Percentiles rank a stretch among this genome's conserved stretches.
Evolutionary conservation across 2,888 invertebrate genomes (phyloP).

Genomic region (Agrotis puta): DNA sequence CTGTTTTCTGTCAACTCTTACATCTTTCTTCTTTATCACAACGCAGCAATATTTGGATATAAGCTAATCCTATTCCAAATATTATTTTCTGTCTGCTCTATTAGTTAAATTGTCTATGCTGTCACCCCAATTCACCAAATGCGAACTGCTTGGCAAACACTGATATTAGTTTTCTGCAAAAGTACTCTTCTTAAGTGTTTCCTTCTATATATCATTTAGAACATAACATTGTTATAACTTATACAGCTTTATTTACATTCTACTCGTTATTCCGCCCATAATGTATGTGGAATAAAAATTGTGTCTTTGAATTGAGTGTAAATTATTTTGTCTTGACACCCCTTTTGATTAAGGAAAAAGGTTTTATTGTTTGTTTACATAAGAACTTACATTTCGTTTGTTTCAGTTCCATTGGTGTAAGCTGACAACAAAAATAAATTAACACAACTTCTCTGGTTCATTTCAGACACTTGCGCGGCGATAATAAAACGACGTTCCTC

Average conservation of each 20-base stretch:
- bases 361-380: constrained; percentile 49
- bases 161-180: constrained; percentile 87
- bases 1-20: constrained; percentile 16
- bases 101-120: constrained; percentile 71
- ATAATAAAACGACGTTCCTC: constrained; percentile 28
- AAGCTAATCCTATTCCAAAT: constrained; percentile 55
- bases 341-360: constrained; percentile 59
- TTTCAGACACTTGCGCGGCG: constrained; percentile 25
- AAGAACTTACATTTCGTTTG: background rate
- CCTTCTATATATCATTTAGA: constrained; percentile 82
- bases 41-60: constrained; percentile 42
- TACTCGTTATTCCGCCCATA: constrained; percentile 50
- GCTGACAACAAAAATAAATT: constrained; percentile 15
- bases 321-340: constrained; percentile 58
- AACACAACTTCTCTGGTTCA: constrained; percentile 10
- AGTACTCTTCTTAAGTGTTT: constrained; percentile 86
- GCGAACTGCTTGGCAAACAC: constrained; percentile 88
- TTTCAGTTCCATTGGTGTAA: constrained; percentile 3
- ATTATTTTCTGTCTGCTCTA: constrained; percentile 68
- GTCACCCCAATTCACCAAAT: constrained; percentile 87
- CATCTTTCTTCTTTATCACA: constrained; percentile 31
- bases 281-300: constrained; percentile 54
- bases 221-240: constrained; percentile 65
- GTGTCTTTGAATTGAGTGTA: constrained; percentile 48
- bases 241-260: constrained; percentile 61